These are phyloP conservation scores for Pterocles burchelli DNA, from an alignment of 2,113 vertebrate species.

Conservation along the genomic window DNA sequence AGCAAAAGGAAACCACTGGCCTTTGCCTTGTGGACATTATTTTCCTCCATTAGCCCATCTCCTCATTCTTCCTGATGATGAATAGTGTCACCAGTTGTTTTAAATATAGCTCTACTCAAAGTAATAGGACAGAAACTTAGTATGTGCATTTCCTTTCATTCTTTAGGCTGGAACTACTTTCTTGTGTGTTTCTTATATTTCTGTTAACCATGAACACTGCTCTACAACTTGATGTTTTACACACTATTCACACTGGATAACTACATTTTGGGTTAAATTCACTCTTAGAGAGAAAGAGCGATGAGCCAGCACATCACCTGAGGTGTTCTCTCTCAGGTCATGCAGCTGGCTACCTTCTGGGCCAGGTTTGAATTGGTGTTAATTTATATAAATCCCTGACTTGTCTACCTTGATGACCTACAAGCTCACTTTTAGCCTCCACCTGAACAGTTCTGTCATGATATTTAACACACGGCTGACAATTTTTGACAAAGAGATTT, in stretches of 20 bases:
- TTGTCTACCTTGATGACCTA: background rate
- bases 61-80: background rate
- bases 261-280: background rate
- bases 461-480: background rate
- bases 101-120: background rate
- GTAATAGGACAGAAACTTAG: background rate
- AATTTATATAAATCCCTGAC: background rate
- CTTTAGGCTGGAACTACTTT: background rate
- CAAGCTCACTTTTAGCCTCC: background rate
- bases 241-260: background rate
- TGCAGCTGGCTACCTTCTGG: background rate
- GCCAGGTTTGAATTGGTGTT: background rate
- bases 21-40: background rate
- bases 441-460: background rate
- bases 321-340: background rate
- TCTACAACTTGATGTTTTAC: background rate
- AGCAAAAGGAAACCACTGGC: slow-evolving; percentile 14
- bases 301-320: background rate
- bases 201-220: background rate
- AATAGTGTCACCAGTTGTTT: background rate
- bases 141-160: background rate
- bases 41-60: slow-evolving; percentile 3
- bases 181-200: background rate
- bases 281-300: background rate
- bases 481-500: background rate